Conservation (phyloP, 2,888 invertebrate genomes). For the Steinernema carpocapsae region DNA sequence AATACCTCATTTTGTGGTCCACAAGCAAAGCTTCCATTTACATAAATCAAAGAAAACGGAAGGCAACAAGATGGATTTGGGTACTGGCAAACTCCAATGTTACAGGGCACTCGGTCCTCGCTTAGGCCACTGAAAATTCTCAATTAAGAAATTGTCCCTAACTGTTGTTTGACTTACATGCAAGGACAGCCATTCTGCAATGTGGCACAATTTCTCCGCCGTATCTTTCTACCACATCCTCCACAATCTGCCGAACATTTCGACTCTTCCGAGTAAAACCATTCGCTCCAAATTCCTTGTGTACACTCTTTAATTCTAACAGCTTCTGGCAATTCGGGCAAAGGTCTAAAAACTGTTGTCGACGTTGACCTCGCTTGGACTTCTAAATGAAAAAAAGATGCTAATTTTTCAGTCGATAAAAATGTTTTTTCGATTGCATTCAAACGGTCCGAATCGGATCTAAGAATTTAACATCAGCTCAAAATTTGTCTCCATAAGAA, state of each 20-base stretch:
- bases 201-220: slow-evolving; percentile 45
- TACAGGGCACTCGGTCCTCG: slow-evolving; percentile 47
- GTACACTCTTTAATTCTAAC: not conserved
- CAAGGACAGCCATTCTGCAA: slow-evolving; percentile 51
- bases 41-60: slow-evolving; percentile 49
- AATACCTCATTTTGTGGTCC: slow-evolving; percentile 47
- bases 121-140: slow-evolving; percentile 48
- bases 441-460: too few relatives aligned
- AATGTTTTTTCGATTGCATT: too few relatives aligned
- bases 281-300: slow-evolving; percentile 8
- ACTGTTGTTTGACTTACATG: slow-evolving; percentile 43
- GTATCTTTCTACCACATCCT: slow-evolving; percentile 47
- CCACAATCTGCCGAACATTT: slow-evolving; percentile 70
- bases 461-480: too few relatives aligned
- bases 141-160: not conserved
- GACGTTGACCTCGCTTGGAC: not conserved
- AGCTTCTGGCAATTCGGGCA: too few relatives aligned
- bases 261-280: slow-evolving; percentile 28
- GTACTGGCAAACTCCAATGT: slow-evolving; percentile 50
- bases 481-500: too few relatives aligned
- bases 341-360: not conserved
- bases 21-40: slow-evolving; percentile 51
- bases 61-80: slow-evolving; percentile 53
- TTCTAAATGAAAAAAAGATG: not conserved
- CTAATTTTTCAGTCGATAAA: too few relatives aligned